Conservation (phyloP, 2,797 vertebrate species). For the Podarcis siculus region DNA sequence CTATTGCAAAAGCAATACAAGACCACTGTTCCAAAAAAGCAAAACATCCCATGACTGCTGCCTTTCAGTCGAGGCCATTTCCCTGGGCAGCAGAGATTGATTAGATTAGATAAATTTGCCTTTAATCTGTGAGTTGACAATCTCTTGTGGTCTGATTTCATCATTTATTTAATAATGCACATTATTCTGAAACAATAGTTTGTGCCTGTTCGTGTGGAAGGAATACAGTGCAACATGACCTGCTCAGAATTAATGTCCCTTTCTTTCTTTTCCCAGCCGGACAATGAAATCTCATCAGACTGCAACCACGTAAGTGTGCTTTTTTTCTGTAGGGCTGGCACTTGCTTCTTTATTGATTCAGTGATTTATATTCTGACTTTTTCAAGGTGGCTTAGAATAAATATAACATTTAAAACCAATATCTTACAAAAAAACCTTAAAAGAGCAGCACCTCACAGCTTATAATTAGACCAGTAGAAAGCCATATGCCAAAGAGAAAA, state of each 20-base stretch:
- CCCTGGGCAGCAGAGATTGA: not conserved
- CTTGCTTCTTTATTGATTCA: not conserved
- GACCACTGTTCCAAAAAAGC: not conserved
- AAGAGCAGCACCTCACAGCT: not conserved
- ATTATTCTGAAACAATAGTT: constrained; percentile 12
- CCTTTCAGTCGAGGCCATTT: not conserved
- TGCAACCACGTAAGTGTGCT: constrained; percentile 95
- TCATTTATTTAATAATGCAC: not conserved
- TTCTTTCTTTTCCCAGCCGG: constrained; percentile 79
- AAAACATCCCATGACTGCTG: not conserved
- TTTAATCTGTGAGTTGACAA: not conserved
- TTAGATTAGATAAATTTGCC: not conserved
- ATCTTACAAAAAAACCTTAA: too few relatives aligned
- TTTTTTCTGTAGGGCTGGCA: not conserved
- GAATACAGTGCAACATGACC: constrained; percentile 3
- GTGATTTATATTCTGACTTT: not conserved
- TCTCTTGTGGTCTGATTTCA: not conserved
- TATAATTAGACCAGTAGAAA: not conserved
- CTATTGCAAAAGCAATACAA: not conserved
- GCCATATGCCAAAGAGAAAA: not conserved
- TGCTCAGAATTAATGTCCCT: constrained; percentile 5
- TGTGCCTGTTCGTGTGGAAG: not conserved
- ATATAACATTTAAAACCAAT: too few relatives aligned
- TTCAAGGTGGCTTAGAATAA: not conserved
- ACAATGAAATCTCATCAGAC: constrained; percentile 92